These are phyloP conservation scores for Zeus faber DNA, from an alignment of 2,113 vertebrate species.

Conservation along the genomic window DNA sequence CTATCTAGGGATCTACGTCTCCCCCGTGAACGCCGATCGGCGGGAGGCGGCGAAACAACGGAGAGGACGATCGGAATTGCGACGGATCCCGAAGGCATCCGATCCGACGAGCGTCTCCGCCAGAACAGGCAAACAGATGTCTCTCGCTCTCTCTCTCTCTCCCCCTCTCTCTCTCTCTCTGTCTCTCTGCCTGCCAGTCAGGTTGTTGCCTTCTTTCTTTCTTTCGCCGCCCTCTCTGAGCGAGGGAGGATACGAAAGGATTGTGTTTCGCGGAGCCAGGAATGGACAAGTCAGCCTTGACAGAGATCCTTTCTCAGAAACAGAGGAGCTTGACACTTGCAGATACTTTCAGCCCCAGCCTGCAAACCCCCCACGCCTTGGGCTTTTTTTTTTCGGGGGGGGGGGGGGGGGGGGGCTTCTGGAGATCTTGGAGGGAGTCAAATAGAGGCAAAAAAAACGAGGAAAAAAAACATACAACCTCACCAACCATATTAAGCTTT, in stretches of 20 bases:
- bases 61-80: conserved; percentile 28
- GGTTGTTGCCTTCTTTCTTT: not conserved
- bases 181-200: not conserved
- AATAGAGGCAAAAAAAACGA: too few relatives aligned
- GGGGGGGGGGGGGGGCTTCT: too few relatives aligned
- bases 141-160: conserved; percentile 13
- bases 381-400: too few relatives aligned
- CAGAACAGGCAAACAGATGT: conserved; percentile 58
- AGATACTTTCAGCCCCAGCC: conserved; percentile 26
- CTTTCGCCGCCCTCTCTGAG: not conserved
- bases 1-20: conserved; percentile 21
- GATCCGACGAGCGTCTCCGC: conserved; percentile 54
- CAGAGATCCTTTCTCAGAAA: conserved; percentile 37
- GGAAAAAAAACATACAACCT: too few relatives aligned
- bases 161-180: conserved; percentile 2
- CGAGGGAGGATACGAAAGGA: conserved; percentile 16
- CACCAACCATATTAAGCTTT: not conserved
- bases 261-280: conserved; percentile 36
- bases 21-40: conserved; percentile 30
- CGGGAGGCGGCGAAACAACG: conserved; percentile 44
- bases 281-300: conserved; percentile 37
- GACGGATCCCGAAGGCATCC: conserved; percentile 51
- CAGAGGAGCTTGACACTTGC: conserved; percentile 24
- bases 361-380: too few relatives aligned
- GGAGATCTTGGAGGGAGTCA: too few relatives aligned